Base-by-base conservation (phyloP, 2,888 invertebrate species). In the Chymomyza caudatula region DNA sequence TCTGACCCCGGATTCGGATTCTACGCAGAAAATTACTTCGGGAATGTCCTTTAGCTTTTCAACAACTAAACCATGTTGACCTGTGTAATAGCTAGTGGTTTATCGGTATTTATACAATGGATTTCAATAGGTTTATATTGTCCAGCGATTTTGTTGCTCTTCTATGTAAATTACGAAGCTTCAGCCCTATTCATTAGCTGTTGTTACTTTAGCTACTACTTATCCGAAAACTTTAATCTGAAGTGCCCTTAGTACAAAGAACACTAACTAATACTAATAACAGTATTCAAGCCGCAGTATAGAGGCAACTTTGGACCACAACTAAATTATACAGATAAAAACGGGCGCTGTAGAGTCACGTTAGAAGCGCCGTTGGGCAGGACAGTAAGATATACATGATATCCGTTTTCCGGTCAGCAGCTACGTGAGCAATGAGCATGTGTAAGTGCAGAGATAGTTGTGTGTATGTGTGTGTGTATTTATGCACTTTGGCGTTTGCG, bases 301-400 rank as follows among this genome's bases (percentile, higher is more conserved):
- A 15, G 60, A 55, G 65, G 64, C 62, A 60, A 56, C 63, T 69
- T 64, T 54, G 19, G 47, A 58, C 63, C 68, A 63, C 71, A 79
- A 72, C 85, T 75, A 82, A 82, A 80, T 85, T 78, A 85, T 83
- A 78, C 73, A 80, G 80, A 85, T 85, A 85, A 83, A 85, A 78
- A 77, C 67, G 51, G 51, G 20, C 11, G 17, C 20, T 51, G 22
- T 17, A 51, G 20, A 51, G 51, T 51, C 17, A 20, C 17, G 20
- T 51, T 20, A 51, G 13, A 6, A 20, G 51, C 51, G 17, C 8
- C 13, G 52, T 22, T 25, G 59, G 62, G 47, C 47, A 69, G 71
- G 74, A 25, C 15, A 49, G 47, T 47, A 57, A 79, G 83, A 78
- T 82, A 82, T 76, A 80, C 74, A 74, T 67, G 69, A 74, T 70